phyloP scores from a whole-genome alignment of 2,797 vertebrate genomes.

The Poeciliopsis infans region DNA sequence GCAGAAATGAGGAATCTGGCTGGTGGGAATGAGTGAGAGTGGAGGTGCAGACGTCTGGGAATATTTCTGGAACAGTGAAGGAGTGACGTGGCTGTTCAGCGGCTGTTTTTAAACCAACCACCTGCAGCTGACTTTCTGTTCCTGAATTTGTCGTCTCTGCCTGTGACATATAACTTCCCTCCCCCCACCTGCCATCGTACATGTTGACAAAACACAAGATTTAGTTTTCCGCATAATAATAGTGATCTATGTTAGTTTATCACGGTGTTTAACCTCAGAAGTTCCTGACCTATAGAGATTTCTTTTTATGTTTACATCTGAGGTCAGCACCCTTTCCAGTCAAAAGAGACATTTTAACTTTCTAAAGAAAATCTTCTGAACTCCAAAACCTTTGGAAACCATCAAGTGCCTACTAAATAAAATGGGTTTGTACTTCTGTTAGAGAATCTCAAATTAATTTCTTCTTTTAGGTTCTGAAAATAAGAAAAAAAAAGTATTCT shows the following conservation, averaged over 20 bases:
- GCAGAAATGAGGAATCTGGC: not conserved
- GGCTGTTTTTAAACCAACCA: conserved; percentile 45
- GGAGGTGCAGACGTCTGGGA: conserved; percentile 28
- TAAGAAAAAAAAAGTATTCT: not conserved
- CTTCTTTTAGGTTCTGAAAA: not conserved
- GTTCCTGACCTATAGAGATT: not conserved
- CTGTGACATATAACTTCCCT: conserved; percentile 20
- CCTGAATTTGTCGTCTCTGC: conserved; percentile 25
- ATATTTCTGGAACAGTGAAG: conserved; percentile 41
- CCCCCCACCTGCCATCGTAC: not conserved
- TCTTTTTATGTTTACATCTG: not conserved
- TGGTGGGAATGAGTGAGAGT: conserved; percentile 13
- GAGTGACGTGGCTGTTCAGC: conserved; percentile 15
- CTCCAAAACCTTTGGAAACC: not conserved
- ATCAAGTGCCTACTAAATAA: not conserved
- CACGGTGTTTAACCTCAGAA: not conserved
- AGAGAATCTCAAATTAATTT: not conserved
- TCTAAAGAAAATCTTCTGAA: not conserved
- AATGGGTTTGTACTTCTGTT: not conserved
- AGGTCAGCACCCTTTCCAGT: not conserved
- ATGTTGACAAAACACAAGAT: conserved; percentile 42
- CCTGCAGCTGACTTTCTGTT: conserved; percentile 44
- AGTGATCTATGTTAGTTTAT: not conserved
- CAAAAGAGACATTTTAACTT: not conserved
- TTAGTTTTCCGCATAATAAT: conserved; percentile 1